Base-by-base conservation (phyloP, 2,888 invertebrate species). In the Drosophila algonquin region DNA sequence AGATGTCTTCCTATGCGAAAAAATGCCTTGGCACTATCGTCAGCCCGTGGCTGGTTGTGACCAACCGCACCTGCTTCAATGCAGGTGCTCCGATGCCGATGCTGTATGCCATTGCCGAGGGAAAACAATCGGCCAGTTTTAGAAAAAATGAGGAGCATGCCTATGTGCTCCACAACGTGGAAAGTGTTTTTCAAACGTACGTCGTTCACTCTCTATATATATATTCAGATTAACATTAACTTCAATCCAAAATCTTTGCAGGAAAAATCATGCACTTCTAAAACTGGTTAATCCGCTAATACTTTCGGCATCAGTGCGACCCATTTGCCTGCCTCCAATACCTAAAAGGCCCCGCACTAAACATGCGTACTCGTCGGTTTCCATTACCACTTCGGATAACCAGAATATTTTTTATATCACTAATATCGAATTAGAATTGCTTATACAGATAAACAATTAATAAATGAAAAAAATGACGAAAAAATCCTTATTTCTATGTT, bases 1-100 rank as follows among this genome's bases (percentile, higher is more conserved):
- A 1, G 1, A 0, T 7, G 1, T 4, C 12, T 7, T 30, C 5
- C 3, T 74, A 32, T 16, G 14, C 10, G 0, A 71, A 56, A 8
- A 52, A 24, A 7, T 81, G 82, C 32, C 32, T 53, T 30, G 81
- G 68, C 3, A 18, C 50, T n/a, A 72, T 81, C 14, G 14, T 81
- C 16, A 44, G 54, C 12, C 74, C 75, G 0, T 46, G 21, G 9
- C 32, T 16, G n/a, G 67, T 76, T 1, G 6, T 81, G 0, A 71
- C 61, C 18, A 24, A 46, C 4, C 21, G n/a, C 1, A 40, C 7
- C 2, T 82, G 73, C 14, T n/a, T 64, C 59, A n/a, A 1, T 9
- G 9, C 7, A 6, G 21, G 21, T 1, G 10, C 3, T 2, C n/a
- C 59, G 16, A 1, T 9, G 9, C 7, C 8, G 21, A 24, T 1